phyloP scores from a whole-genome alignment of 2,113 vertebrate genomes.

The Menidia beryllina region DNA sequence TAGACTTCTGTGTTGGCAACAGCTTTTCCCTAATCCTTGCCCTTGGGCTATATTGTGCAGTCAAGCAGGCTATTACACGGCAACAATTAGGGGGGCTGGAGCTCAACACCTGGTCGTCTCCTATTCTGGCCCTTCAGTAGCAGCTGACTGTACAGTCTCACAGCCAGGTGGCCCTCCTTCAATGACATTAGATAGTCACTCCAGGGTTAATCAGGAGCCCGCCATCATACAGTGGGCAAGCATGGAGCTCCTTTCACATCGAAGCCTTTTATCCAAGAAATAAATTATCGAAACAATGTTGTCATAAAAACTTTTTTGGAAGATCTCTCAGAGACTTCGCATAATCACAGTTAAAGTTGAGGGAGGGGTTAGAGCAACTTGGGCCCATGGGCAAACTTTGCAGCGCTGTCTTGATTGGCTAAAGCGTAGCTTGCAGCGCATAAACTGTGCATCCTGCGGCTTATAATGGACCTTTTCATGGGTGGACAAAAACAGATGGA shows the following conservation, averaged over 20 bases:
- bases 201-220: slow-evolving; percentile 89
- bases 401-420: slow-evolving; percentile 58
- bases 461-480: slow-evolving; percentile 83
- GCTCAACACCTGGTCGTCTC: slow-evolving; percentile 89
- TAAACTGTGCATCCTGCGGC: slow-evolving; percentile 75
- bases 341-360: slow-evolving; percentile 69
- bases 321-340: slow-evolving; percentile 67
- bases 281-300: slow-evolving; percentile 80
- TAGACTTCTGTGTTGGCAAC: slow-evolving; percentile 83
- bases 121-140: slow-evolving; percentile 84
- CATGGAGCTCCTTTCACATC: slow-evolving; percentile 72
- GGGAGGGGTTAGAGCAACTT: slow-evolving; percentile 47
- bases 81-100: slow-evolving; percentile 84
- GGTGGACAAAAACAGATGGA: slow-evolving; percentile 82
- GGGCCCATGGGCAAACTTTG: slow-evolving; percentile 58
- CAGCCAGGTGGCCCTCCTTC: slow-evolving; percentile 93
- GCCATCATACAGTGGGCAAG: slow-evolving; percentile 74
- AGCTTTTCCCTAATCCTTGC: slow-evolving; percentile 85
- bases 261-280: slow-evolving; percentile 74
- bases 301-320: slow-evolving; percentile 86
- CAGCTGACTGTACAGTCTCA: slow-evolving; percentile 90
- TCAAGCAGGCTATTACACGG: slow-evolving; percentile 88
- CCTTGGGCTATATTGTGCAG: slow-evolving; percentile 89
- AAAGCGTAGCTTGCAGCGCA: slow-evolving; percentile 53
- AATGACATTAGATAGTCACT: slow-evolving; percentile 90